Base-by-base conservation (phyloP, 2,888 invertebrate genomes). In the Pterobdella sp. region DNA sequence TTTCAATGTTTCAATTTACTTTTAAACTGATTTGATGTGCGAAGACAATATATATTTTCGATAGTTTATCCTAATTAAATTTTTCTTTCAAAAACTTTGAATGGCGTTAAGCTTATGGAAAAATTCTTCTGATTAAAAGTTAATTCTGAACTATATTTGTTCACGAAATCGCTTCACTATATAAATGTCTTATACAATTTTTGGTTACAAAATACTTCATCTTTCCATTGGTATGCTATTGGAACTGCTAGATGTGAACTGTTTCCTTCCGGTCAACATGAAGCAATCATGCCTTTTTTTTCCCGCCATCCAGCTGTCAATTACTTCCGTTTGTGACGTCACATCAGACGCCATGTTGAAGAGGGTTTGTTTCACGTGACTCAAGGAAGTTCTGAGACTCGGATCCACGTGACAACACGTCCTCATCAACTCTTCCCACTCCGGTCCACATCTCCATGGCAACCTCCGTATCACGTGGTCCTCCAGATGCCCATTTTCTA, bases 241-340 rank as follows among this genome's bases (percentile, higher is more conserved):
- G 65, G 60, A 56, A n/a, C 35, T 65, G 14, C 7, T 7, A 4
- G 14, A 18, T 2, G 32, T 14, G 31, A 35, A 18, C 35, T 35
- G 32, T 35, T 65, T 65, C 65, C 65, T 65, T 32, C 35, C 35
- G 65, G 32, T 10, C 14, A 65, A 29, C 31, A 35, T 7, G 35
- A 65, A 65, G 32, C 65, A 65, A 29, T 52, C 56, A 35, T 56
- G 60, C 1, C 42, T 63, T 14, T n/a, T 3, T 37, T 63, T 71
- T n/a, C 31, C 22, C 18, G 71, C 18, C 63, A 36, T 71, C 60
- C 60, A 31, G 36, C 1, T n/a, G 60, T 34, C 71, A 52, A 71
- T 32, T 56, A 34, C 3, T n/a, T 35, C 36, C 56, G 56, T 4
- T n/a, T 71, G 63, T 4, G 31, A 2, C 35, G 36, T 60, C 60